phyloP scores from a whole-genome alignment of 1,140 invertebrate species.

The Ostrea denselamellosa region DNA sequence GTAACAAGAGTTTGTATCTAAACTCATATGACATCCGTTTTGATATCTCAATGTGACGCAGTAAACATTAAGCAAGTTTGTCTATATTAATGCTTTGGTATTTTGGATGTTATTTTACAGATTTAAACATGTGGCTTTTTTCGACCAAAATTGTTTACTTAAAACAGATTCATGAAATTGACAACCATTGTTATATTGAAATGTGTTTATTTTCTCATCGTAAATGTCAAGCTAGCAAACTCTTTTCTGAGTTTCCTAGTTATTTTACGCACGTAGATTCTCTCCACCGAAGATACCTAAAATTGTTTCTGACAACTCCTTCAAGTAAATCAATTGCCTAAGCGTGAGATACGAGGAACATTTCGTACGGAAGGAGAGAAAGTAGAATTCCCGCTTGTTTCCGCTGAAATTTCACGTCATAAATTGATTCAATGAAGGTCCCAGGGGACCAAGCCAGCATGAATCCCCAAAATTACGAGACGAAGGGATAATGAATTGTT shows the following conservation, averaged over 20 bases:
- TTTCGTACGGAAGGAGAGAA: constrained; percentile 19
- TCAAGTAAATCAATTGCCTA: constrained; percentile 33
- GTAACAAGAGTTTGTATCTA: too few species aligned
- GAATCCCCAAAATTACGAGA: constrained; percentile 37
- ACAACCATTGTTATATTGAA: neutral
- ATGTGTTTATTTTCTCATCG: constrained; percentile 21
- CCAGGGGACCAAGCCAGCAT: neutral
- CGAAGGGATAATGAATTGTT: neutral
- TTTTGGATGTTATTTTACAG: neutral
- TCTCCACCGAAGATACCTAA: constrained; percentile 10
- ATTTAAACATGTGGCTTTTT: neutral
- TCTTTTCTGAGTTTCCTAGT: neutral
- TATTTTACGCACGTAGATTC: constrained; percentile 30
- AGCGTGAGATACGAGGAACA: constrained; percentile 31
- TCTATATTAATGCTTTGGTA: neutral
- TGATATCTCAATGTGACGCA: too few species aligned
- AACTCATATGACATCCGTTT: too few species aligned
- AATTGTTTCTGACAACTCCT: constrained; percentile 39
- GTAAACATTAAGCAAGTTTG: too few species aligned
- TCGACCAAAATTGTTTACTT: neutral
- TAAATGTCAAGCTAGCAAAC: constrained; percentile 5
- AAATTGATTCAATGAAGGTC: constrained; percentile 8
- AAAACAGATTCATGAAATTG: neutral
- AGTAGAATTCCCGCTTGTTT: constrained; percentile 30
- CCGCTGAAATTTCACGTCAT: constrained; percentile 17